Conservation (phyloP, 1,140 invertebrate species). For the Ostrea edulis region DNA sequence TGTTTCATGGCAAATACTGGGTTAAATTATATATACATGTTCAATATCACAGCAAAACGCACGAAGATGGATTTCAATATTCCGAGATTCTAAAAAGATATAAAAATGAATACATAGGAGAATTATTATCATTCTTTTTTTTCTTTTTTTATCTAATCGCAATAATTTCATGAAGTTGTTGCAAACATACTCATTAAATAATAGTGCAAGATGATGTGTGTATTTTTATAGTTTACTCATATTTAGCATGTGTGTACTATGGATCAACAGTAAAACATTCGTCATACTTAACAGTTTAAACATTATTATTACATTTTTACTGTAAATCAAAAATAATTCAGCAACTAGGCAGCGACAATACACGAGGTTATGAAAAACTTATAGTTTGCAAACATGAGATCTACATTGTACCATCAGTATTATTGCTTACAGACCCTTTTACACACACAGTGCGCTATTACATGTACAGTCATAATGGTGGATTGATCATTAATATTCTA, state of each 20-base stretch:
- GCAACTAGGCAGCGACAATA: no score
- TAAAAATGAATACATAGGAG: not conserved
- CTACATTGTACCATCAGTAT: not conserved
- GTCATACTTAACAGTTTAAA: not conserved
- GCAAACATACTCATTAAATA: not conserved
- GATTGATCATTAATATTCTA: slow-evolving; percentile 17
- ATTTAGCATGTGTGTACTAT: not conserved
- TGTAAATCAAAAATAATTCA: no score
- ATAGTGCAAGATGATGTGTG: not conserved
- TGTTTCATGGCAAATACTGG: not conserved
- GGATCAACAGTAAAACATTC: not conserved
- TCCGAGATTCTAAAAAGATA: not conserved
- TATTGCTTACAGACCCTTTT: not conserved
- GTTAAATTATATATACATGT: not conserved
- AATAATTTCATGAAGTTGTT: not conserved
- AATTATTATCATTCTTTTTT: no score
- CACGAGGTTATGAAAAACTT: not conserved
- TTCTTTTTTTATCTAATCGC: not conserved
- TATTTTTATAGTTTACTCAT: not conserved
- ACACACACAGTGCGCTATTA: not conserved
- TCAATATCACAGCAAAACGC: slow-evolving; percentile 22
- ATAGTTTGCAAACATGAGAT: not conserved
- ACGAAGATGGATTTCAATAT: slow-evolving; percentile 13
- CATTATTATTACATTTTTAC: no score
- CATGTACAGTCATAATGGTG: not conserved